Conservation (phyloP, 2,797 vertebrate genomes). For the Pempheris klunzingeri region DNA sequence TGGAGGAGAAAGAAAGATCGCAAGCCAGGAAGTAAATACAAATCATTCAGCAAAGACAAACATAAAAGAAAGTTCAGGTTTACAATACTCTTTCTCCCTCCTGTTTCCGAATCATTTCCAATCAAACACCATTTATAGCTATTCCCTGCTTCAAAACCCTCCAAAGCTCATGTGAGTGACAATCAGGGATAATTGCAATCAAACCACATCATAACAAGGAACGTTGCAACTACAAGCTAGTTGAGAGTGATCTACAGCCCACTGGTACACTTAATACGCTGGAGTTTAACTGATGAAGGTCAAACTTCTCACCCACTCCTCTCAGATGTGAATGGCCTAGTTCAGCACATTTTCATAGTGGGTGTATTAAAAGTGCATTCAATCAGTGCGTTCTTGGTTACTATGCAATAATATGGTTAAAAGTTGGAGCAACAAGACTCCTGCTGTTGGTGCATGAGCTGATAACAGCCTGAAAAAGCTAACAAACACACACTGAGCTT, state of each 20-base stretch:
- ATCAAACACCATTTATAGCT: slow-evolving; percentile 40
- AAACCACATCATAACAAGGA: not conserved
- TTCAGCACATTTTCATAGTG: not conserved
- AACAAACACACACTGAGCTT: too few species aligned
- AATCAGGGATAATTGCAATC: slow-evolving; percentile 3
- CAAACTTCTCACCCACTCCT: slow-evolving; percentile 15
- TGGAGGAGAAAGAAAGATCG: slow-evolving; percentile 24
- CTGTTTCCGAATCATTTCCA: too few species aligned
- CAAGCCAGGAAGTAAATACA: slow-evolving; percentile 35
- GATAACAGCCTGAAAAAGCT: not conserved
- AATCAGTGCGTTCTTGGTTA: not conserved
- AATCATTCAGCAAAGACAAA: slow-evolving; percentile 44
- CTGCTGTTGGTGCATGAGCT: not conserved
- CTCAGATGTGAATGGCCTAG: slow-evolving; percentile 17
- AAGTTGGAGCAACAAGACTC: not conserved
- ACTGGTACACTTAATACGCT: not conserved
- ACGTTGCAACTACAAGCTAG: not conserved
- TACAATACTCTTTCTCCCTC: slow-evolving; percentile 1
- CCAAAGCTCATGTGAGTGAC: not conserved
- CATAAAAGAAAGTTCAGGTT: slow-evolving; percentile 57
- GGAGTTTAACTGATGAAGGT: slow-evolving; percentile 14
- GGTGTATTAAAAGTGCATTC: not conserved
- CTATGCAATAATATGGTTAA: not conserved
- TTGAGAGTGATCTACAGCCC: not conserved
- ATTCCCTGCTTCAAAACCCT: not conserved